Evolutionary conservation across 2,797 vertebrate genomes (phyloP).

Genomic region (Mus spretus): DNA sequence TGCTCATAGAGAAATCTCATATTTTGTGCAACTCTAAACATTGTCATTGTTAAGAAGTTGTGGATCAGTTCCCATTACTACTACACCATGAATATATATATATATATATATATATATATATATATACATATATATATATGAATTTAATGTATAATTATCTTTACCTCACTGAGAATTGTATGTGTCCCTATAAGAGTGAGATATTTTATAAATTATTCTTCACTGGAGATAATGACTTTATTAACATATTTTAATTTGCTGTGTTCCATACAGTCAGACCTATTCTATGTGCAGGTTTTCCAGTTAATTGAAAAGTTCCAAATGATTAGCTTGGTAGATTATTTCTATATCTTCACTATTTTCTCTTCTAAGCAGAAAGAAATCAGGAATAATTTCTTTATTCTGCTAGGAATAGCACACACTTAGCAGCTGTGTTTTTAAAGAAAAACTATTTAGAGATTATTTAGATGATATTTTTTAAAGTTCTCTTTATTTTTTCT

Average conservation of each 20-base stretch:
- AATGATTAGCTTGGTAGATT: background rate
- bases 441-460: background rate
- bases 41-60: background rate
- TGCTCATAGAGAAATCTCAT: background rate
- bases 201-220: background rate
- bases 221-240: background rate
- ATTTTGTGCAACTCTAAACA: background rate
- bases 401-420: background rate
- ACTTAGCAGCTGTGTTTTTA: background rate
- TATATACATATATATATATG: background rate
- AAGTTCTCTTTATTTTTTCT: background rate
- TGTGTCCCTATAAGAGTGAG: background rate
- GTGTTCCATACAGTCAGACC: background rate
- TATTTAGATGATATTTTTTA: background rate
- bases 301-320: background rate
- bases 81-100: too few species aligned
- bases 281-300: background rate
- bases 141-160: background rate
- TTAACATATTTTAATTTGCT: background rate
- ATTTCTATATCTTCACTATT: background rate
- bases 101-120: too few species aligned
- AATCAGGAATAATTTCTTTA: too few species aligned
- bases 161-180: background rate
- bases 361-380: background rate
- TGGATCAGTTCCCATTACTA: background rate